These are phyloP conservation scores for Panthera tigris DNA, from an alignment of 2,113 vertebrate genomes.

Conservation along the genomic window DNA sequence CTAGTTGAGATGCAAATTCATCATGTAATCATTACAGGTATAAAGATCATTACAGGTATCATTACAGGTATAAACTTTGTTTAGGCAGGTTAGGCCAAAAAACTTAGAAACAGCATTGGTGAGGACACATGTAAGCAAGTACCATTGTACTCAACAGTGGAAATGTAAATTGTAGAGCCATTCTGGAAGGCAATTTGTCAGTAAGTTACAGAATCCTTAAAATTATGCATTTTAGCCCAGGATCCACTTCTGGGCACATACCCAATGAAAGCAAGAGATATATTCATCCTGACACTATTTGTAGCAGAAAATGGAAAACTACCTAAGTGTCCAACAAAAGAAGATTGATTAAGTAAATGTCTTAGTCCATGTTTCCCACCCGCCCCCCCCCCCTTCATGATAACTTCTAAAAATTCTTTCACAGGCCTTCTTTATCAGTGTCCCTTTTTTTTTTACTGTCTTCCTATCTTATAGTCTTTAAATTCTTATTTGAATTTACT, in stretches of 20 bases:
- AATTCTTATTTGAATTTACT: constrained; percentile 14
- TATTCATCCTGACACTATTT: not conserved
- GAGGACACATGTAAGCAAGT: not conserved
- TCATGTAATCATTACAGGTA: not conserved
- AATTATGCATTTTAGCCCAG: not conserved
- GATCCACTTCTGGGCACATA: constrained; percentile 19
- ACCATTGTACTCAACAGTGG: not conserved
- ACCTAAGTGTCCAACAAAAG: not conserved
- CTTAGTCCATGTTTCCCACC: not conserved
- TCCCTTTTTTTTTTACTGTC: not conserved
- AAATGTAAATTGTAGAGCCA: not conserved
- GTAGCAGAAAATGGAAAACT: not conserved
- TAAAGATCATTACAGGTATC: not conserved
- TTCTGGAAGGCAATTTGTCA: constrained; percentile 5
- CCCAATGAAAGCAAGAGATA: not conserved
- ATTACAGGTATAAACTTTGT: not conserved
- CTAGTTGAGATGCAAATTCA: not conserved
- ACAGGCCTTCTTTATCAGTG: not conserved
- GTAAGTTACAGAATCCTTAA: constrained; percentile 36
- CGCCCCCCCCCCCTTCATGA: not conserved
- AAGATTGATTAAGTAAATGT: not conserved
- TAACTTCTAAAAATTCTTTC: not conserved
- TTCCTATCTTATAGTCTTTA: not conserved
- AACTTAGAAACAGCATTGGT: not conserved
- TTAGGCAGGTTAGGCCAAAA: not conserved